Percentiles rank a stretch among this genome's conserved stretches.
phyloP scores from a whole-genome alignment of 2,113 vertebrate genomes.

The Axis porcinus region DNA sequence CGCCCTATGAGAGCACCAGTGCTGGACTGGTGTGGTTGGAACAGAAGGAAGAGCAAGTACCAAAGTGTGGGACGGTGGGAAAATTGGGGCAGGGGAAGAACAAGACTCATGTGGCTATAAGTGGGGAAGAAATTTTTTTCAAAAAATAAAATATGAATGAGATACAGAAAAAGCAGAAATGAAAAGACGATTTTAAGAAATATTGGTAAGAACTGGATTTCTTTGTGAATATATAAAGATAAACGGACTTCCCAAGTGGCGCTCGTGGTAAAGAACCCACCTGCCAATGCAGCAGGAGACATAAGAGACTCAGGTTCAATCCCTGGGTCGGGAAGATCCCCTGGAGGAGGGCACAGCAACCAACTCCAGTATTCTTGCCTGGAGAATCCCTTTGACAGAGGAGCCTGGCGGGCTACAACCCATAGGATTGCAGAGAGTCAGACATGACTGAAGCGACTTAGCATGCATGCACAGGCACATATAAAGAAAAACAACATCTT shows the following conservation, averaged over 20 bases:
- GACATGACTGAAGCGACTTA: not conserved
- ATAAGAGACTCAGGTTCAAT: not conserved
- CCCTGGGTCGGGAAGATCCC: not conserved
- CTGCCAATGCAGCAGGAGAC: not conserved
- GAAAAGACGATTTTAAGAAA: not conserved
- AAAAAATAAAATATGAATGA: not conserved
- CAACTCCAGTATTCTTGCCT: not conserved
- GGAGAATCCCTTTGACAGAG: not conserved
- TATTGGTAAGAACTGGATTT: not conserved
- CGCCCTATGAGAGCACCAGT: not conserved
- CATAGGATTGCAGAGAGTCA: not conserved
- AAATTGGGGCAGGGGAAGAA: not conserved
- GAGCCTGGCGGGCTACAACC: not conserved
- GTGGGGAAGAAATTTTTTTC: not conserved
- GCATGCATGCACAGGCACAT: not conserved
- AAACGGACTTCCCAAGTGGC: rapidly evolving
- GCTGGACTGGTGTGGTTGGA: not conserved
- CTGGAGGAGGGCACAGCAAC: not conserved
- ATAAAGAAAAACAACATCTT: not conserved
- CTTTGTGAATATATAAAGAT: not conserved
- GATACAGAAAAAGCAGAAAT: not conserved
- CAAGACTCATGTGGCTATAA: not conserved
- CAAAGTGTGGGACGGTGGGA: not conserved
- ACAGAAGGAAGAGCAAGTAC: not conserved
- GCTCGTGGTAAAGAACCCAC: not conserved